These are phyloP conservation scores for Exaiptasia diaphana DNA, from an alignment of 64 coral and sea anemone species.

Conservation along the genomic window DNA sequence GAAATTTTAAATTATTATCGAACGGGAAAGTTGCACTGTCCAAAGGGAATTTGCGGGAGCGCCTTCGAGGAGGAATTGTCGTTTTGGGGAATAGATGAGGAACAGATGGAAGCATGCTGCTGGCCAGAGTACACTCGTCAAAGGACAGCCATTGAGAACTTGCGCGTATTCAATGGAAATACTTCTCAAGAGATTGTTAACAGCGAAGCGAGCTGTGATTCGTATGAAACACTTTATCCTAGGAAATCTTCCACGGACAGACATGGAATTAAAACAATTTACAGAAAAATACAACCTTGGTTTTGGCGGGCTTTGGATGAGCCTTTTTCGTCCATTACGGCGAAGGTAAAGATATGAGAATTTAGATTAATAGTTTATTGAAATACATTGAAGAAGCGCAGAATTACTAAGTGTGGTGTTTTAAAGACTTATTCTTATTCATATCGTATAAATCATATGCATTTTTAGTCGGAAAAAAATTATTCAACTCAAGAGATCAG, in stretches of 20 bases:
- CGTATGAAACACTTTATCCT: background rate
- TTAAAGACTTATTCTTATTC: too few relatives aligned
- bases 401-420: too few relatives aligned
- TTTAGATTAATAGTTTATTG: too few relatives aligned
- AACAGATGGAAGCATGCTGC: constrained; percentile 66
- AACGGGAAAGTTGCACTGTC: constrained; percentile 64
- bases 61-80: constrained; percentile 66
- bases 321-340: constrained; percentile 37
- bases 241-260: constrained; percentile 6
- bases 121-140: constrained; percentile 69
- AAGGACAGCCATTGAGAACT: constrained; percentile 44
- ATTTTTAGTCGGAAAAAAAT: too few relatives aligned
- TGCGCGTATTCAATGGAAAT: constrained; percentile 44
- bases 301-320: constrained; percentile 57
- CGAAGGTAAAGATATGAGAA: constrained; percentile 62
- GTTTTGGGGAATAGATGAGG: constrained; percentile 69
- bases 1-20: constrained; percentile 71
- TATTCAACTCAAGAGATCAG: too few relatives aligned
- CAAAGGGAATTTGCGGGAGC: constrained; percentile 45
- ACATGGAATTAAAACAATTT: background rate
- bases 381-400: too few relatives aligned
- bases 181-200: constrained; percentile 23
- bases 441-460: too few relatives aligned
- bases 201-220: background rate
- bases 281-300: constrained; percentile 18